These are phyloP conservation scores for Holcopasites calliopsidis DNA, from an alignment of 1,140 invertebrate genomes.

Conservation along the genomic window DNA sequence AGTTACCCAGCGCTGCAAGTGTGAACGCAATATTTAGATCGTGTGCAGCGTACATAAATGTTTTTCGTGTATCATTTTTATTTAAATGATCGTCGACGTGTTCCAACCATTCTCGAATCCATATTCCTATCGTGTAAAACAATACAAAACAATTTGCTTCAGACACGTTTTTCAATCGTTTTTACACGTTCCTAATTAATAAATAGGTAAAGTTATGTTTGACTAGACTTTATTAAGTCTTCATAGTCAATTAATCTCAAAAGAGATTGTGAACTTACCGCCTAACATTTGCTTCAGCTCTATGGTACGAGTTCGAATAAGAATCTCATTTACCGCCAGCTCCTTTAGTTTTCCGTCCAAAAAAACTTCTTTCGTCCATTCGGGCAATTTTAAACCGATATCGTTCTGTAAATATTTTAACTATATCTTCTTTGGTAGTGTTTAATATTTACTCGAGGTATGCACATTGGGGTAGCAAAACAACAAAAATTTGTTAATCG, in stretches of 20 bases:
- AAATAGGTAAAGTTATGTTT: too few species aligned
- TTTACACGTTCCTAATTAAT: too few species aligned
- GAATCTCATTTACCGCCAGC: neutral
- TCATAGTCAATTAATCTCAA: neutral
- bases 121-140: conserved; percentile 3
- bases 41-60: conserved; percentile 30
- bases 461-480: neutral
- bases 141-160: neutral
- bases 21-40: conserved; percentile 14
- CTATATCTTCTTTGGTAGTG: neutral
- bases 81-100: neutral
- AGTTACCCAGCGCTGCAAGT: conserved; percentile 14
- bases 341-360: conserved; percentile 5
- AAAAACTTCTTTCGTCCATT: conserved; percentile 24
- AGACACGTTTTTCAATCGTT: neutral
- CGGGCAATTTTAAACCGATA: conserved; percentile 24
- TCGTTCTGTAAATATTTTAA: conserved; percentile 3
- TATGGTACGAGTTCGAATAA: neutral
- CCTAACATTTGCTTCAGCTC: conserved; percentile 14
- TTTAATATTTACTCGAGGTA: too few species aligned
- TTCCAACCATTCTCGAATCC: conserved; percentile 13
- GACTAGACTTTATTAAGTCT: too few species aligned
- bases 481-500: too few species aligned
- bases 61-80: neutral
- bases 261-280: neutral